Evolutionary conservation across 2,888 invertebrate species (phyloP), one percentile per base, ranked within the genome.

Genomic region (Petrophora chlorosata): DNA sequence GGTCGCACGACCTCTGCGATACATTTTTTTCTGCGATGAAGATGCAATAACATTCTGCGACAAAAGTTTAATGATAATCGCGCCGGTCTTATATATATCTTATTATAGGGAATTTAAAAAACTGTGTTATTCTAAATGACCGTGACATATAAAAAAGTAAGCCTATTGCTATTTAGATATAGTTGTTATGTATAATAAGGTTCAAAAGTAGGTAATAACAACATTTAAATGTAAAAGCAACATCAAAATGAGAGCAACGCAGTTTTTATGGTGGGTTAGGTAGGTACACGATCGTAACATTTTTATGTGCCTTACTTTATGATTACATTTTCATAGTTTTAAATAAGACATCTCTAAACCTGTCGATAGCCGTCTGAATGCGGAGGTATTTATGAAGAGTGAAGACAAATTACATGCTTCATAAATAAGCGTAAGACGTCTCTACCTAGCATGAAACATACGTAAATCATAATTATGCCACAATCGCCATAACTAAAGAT

Each of bases 191-290:
- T 29, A 2, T 29, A 29, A n/a, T 29, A n/a, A n/a, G n/a, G n/a
- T 17, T 12, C 17, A 50, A 44, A 43, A 34, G 29, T 44, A 43
- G 43, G 47, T 45, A 63, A 62, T 61, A 70, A 64, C 65, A 63
- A 66, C 53, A 59, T 67, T 64, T 50, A 54, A 63, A 67, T 61
- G 61, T 63, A 66, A 59, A 52, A 60, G 63, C 59, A 63, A 64
- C 66, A 72, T 67, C 61, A 60, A 65, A 64, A 62, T 65, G 66
- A 66, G 70, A 73, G 70, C 68, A 59, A 55, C 61, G 61, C 61
- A 68, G 66, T 70, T 79, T 76, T 82, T 82, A 82, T 77, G 67
- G 63, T n/a, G n/a, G n/a, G n/a, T n/a, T n/a, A n/a, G n/a, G n/a
- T n/a, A n/a, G n/a, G n/a, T n/a, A n/a, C 56, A 52, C 56, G 70